Conservation (phyloP, 2,888 invertebrate genomes). For the Synanthedon vespiformis region DNA sequence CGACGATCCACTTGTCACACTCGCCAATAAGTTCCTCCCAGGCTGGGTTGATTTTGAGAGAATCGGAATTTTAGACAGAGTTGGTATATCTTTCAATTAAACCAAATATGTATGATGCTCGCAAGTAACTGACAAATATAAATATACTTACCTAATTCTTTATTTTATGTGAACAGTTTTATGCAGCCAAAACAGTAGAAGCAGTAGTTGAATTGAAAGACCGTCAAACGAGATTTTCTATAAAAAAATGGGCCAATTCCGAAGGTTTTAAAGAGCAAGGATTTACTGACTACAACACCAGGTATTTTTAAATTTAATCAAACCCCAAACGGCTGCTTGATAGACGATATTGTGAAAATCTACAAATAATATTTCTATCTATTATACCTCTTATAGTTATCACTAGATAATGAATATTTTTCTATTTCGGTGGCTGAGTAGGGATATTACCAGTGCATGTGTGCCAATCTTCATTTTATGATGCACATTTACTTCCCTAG, state of each 20-base stretch:
- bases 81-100: constrained; percentile 38
- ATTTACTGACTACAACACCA: constrained; percentile 52
- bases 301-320: constrained; percentile 21
- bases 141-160: not conserved
- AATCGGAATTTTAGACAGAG: constrained; percentile 86
- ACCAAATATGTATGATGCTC: too few species aligned
- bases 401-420: too few species aligned
- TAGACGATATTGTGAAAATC: too few species aligned
- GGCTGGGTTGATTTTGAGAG: constrained; percentile 84
- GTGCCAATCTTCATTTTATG: too few species aligned
- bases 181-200: constrained; percentile 32
- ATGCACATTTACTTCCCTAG: too few species aligned
- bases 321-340: too few species aligned
- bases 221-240: constrained; percentile 50
- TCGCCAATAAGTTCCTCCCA: constrained; percentile 80
- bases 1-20: constrained; percentile 78
- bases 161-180: constrained; percentile 32
- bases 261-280: constrained; percentile 79
- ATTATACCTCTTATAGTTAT: too few species aligned
- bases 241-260: constrained; percentile 74
- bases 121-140: not conserved
- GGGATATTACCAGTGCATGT: too few species aligned
- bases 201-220: constrained; percentile 43
- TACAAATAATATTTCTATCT: too few species aligned
- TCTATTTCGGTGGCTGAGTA: too few species aligned